A percentile compares a stretch with the other conserved stretches of the same genome.
Conservation (phyloP, 2,888 invertebrate species). For the Panorpa germanica region DNA sequence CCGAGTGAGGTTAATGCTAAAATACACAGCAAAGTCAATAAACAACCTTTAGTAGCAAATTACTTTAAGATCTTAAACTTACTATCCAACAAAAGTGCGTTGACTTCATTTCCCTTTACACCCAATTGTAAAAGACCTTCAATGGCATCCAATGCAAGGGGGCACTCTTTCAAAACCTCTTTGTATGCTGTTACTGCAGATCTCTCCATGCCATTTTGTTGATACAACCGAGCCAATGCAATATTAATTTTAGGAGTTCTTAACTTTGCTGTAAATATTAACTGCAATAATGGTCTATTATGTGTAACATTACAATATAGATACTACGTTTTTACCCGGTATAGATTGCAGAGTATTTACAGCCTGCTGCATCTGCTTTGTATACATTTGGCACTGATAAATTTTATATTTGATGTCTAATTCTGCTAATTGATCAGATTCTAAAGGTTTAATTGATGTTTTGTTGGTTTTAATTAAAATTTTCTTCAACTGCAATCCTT, state of each 20-base stretch:
- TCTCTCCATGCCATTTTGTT: slow-evolving; percentile 45
- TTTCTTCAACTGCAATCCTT: no score
- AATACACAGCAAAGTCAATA: slow-evolving; percentile 6
- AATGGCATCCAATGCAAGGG: slow-evolving; percentile 56
- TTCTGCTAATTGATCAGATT: no score
- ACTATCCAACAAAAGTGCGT: slow-evolving; percentile 46
- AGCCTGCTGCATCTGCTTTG: slow-evolving; percentile 40
- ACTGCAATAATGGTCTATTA: not conserved
- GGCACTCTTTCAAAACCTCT: slow-evolving; percentile 57
- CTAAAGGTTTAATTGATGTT: no score
- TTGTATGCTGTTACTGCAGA: slow-evolving; percentile 58
- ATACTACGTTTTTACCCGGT: slow-evolving; percentile 9
- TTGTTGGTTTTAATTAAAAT: no score
- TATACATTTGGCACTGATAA: slow-evolving; percentile 39
- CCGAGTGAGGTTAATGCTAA: slow-evolving; percentile 18
- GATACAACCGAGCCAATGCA: slow-evolving; percentile 54
- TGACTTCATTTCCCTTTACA: slow-evolving; percentile 53
- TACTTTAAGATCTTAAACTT: slow-evolving; percentile 9
- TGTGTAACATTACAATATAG: no score
- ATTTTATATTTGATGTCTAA: slow-evolving; percentile 49
- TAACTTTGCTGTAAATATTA: slow-evolving; percentile 32
- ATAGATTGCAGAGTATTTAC: slow-evolving; percentile 32
- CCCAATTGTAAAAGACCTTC: slow-evolving; percentile 52
- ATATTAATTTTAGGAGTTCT: slow-evolving; percentile 56
- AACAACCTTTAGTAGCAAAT: not conserved